These are phyloP conservation scores for Xanthia togata DNA, from an alignment of 2,888 invertebrate species.

Conservation along the genomic window DNA sequence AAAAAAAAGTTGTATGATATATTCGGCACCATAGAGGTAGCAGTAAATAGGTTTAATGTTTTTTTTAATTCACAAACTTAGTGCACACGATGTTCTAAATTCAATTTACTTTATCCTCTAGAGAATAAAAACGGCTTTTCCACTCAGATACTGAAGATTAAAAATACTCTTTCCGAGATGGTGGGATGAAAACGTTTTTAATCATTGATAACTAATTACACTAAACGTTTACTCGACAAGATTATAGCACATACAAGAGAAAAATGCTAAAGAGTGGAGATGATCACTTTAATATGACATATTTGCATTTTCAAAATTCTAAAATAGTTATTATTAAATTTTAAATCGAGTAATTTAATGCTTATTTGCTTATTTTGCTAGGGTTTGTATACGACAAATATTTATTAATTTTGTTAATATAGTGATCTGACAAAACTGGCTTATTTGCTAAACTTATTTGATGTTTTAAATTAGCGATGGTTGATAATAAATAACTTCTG, in stretches of 20 bases:
- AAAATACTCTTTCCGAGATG: too few species aligned
- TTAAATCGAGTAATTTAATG: background rate
- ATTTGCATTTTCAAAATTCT: background rate
- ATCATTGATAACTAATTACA: background rate
- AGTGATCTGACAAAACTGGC: constrained; percentile 79
- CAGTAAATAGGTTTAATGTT: too few species aligned
- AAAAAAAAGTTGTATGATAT: too few species aligned
- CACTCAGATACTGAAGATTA: too few species aligned
- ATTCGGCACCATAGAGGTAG: too few species aligned
- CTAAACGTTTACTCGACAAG: background rate
- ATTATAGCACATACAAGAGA: background rate
- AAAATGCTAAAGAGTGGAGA: background rate
- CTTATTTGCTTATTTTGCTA: constrained; percentile 3
- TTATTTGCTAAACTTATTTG: constrained; percentile 74
- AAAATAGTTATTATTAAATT: background rate
- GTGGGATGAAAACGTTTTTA: background rate
- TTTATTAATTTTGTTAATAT: constrained; percentile 84
- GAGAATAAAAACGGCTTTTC: too few species aligned
- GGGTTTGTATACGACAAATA: constrained; percentile 79
- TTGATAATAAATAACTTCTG: constrained; percentile 78
- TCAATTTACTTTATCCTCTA: too few species aligned
- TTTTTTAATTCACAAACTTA: too few species aligned
- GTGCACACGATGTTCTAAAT: too few species aligned
- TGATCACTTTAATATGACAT: background rate
- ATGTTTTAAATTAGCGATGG: constrained; percentile 80